A percentile compares a stretch with the other conserved stretches of the same genome.
Conservation (phyloP, 2,113 vertebrate species). For the Python bivittatus region DNA sequence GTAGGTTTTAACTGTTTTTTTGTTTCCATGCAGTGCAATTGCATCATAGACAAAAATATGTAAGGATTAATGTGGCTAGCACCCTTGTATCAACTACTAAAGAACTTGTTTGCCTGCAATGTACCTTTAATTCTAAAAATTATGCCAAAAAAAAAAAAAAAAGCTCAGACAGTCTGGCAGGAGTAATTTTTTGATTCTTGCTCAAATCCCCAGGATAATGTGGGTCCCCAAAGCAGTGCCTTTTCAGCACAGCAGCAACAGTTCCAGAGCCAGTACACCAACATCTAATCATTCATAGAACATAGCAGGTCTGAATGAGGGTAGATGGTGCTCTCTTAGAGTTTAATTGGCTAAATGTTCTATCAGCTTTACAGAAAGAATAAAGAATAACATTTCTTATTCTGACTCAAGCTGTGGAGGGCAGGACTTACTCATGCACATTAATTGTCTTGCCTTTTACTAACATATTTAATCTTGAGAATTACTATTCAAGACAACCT, state of each 20-base stretch:
- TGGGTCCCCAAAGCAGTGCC: not conserved
- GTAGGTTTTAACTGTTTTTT: conserved; percentile 21
- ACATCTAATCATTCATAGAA: conserved; percentile 34
- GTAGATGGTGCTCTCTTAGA: conserved; percentile 20
- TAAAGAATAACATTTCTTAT: conserved; percentile 15
- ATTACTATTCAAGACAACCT: conserved; percentile 29
- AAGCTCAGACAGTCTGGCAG: not conserved
- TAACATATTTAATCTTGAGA: conserved; percentile 45
- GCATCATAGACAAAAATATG: conserved; percentile 17
- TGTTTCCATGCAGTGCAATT: conserved; percentile 44
- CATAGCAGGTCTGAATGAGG: conserved; percentile 14
- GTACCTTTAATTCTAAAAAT: not conserved
- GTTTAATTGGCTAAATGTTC: conserved; percentile 27
- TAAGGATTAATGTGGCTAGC: conserved; percentile 5
- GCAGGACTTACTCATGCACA: conserved; percentile 34
- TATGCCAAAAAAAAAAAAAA: conserved; percentile 40
- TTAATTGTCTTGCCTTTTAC: conserved; percentile 32
- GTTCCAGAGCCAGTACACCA: not conserved
- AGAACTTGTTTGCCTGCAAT: conserved; percentile 13
- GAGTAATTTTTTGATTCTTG: not conserved
- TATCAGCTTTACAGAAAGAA: conserved; percentile 14
- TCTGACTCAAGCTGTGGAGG: not conserved
- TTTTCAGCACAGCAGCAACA: conserved; percentile 25
- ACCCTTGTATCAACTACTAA: not conserved
- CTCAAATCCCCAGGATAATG: not conserved